phyloP scores from a whole-genome alignment of 2,797 vertebrate genomes.

The Geotria australis region DNA sequence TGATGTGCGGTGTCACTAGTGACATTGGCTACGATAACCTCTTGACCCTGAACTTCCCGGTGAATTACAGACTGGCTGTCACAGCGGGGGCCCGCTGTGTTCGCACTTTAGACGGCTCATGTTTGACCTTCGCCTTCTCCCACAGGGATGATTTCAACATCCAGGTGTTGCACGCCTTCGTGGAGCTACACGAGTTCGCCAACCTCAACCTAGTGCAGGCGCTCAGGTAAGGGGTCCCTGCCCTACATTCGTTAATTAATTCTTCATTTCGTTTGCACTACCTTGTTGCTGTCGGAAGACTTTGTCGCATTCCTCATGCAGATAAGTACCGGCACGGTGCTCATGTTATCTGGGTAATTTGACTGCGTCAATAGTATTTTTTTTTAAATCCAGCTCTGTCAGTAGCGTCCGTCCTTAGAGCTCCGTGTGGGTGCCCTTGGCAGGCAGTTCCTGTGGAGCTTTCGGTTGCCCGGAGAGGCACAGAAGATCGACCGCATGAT shows the following conservation, averaged over 20 bases:
- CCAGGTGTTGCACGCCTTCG: constrained; percentile 59
- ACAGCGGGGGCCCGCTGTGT: background rate
- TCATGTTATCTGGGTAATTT: too few relatives aligned
- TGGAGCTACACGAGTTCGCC: constrained; percentile 60
- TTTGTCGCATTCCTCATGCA: background rate
- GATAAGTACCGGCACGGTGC: too few relatives aligned
- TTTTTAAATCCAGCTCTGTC: too few relatives aligned
- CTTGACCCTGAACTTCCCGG: too few relatives aligned
- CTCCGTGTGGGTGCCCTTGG: background rate
- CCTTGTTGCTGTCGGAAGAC: background rate
- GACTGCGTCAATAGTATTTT: too few relatives aligned
- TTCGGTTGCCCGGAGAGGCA: constrained; percentile 63
- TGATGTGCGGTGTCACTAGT: too few relatives aligned
- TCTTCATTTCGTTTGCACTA: background rate
- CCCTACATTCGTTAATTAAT: background rate
- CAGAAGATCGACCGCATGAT: constrained; percentile 91
- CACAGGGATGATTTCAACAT: constrained; percentile 63
- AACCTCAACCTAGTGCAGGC: constrained; percentile 66
- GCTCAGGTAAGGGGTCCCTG: constrained; percentile 21
- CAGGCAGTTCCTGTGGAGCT: constrained; percentile 82
- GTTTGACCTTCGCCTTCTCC: background rate
- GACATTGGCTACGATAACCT: too few relatives aligned
- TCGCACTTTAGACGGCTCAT: background rate
- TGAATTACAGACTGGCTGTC: too few relatives aligned
- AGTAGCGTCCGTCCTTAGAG: too few relatives aligned